Base-by-base conservation (phyloP, 2,888 invertebrate species). In the Apomyelois bistriatella region DNA sequence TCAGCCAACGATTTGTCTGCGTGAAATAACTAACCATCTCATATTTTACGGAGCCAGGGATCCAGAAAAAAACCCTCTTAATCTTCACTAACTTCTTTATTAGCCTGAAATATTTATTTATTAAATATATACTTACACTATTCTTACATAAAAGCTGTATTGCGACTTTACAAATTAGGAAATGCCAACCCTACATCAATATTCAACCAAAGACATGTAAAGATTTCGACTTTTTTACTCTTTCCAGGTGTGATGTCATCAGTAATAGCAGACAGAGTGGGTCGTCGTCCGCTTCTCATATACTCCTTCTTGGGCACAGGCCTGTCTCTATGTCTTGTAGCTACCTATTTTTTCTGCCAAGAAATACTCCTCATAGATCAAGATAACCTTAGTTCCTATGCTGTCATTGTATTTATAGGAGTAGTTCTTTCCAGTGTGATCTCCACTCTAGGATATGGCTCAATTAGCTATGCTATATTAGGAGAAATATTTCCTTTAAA, bases 401-500 rank as follows among this genome's bases (percentile, higher is more conserved):
- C 82, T 66, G 61, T 76, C 62, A 54, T 92, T 0, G 76, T 81
- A 0, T 85, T 91, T 12, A 71, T 85, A 1, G 90, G 90, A 0
- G 77, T 92, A n/a, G 68, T 81, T 6, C 6, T 70, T 1, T 69
- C 74, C 0, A 72, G 67, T 9, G 65, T 83, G 0, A 61, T 78
- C 0, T 70, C 80, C 0, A 72, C 73, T 9, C 16, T 86, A 22
- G 93, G 93, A 0, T 81, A 88, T 42, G 87, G 86, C 48, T 89
- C 91, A 0, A 61, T 92, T n/a, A 73, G 83, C 0, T 84, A 82
- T 49, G 74, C 88, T 54, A 81, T 92, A 53, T 78, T 91, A 13
- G 91, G 91, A 0, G 93, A 93, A 67, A 72, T 92, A 7, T 93
- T 92, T 56, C 91, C 92, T 0, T 76, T 92, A 1, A 92, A 92